Evolutionary conservation across 2,888 invertebrate species (phyloP), one percentile per base, ranked within the genome.

Genomic region (Lingula anatina): DNA sequence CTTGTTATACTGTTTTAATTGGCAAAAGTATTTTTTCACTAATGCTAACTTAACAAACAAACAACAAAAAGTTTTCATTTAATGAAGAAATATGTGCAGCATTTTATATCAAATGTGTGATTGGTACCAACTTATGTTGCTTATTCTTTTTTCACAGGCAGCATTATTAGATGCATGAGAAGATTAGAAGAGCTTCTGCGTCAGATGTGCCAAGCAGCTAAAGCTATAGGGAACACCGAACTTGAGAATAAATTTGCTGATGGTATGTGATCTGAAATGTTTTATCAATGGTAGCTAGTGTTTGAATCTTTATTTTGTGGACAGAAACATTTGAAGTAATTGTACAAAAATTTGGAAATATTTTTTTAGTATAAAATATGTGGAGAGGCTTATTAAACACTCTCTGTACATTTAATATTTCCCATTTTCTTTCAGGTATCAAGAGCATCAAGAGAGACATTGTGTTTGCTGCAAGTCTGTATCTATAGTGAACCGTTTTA

Each of bases 401-500:
- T 23, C 15, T 20, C 12, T 25, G 15, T 9, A 25, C 5, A 5
- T 42, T 23, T 18, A 7, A 9, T 20, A 3, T 21, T 3, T 23
- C 40, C 31, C 40, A 43, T 53, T 41, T 48, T 47, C 46, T 68
- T 65, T 47, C 66, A 75, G 78, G 71, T 31, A 78, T 95, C 60
- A 88, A 88, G 68, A 78, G 90, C 56, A 84, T 99, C 50, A 99
- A 99, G 78, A 83, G 99, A 60, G 99, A 99, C 77, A 99, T 99
- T 73, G 91, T 99, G n/a, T 99, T 99, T 79, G 99, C 99, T 23
- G 96, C 97, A 50, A 96, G 95, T 78, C 83, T 99, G 46, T 99
- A 99, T 79, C 81, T 94, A 62, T 92, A 48, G n/a, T n/a, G n/a
- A n/a, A n/a, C n/a, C n/a, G n/a, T n/a, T n/a, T n/a, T n/a, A n/a